Conservation (phyloP, 2,113 vertebrate genomes). For the Rhynchomys soricoides region DNA sequence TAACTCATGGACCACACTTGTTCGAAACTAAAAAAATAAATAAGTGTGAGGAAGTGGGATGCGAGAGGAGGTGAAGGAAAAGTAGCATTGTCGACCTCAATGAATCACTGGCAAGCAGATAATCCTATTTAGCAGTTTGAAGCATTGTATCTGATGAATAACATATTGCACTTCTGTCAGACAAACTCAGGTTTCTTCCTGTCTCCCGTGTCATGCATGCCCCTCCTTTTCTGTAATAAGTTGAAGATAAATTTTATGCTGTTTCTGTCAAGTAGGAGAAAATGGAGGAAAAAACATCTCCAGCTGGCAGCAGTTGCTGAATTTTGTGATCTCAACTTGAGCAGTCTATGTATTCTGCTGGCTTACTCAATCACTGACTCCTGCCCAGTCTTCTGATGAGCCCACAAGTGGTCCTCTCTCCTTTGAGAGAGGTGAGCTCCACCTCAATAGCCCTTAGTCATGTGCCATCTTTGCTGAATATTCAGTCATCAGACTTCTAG, state of each 20-base stretch:
- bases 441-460: background rate
- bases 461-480: background rate
- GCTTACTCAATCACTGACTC: background rate
- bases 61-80: constrained; percentile 55
- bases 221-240: background rate
- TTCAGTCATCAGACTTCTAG: background rate
- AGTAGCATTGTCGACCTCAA: constrained; percentile 59
- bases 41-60: background rate
- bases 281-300: background rate
- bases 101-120: constrained; percentile 56
- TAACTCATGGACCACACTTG: constrained; percentile 22
- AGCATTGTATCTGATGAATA: constrained; percentile 60
- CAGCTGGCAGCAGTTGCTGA: background rate
- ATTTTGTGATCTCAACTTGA: constrained; percentile 6
- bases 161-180: constrained; percentile 52
- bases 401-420: background rate
- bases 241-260: constrained; percentile 37
- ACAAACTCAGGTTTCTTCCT: constrained; percentile 35
- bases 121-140: constrained; percentile 43
- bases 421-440: background rate
- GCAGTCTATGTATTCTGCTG: background rate
- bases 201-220: background rate
- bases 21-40: constrained; percentile 55
- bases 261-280: constrained; percentile 34
- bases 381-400: background rate